Evolutionary conservation across 2,797 vertebrate species (phyloP).

Genomic region (Melanogrammus aeglefinus): DNA sequence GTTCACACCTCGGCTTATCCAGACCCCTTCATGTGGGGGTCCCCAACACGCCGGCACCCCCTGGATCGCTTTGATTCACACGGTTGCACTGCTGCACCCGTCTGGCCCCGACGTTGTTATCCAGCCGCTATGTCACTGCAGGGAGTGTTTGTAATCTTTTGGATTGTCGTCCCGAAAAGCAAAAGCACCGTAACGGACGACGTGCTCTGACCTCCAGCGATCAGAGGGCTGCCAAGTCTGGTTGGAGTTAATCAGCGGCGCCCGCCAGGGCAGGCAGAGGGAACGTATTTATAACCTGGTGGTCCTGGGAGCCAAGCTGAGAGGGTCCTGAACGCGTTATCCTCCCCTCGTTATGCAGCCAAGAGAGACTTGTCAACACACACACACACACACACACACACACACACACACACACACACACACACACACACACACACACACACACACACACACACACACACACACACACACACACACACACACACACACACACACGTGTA

Average conservation of each 20-base stretch:
- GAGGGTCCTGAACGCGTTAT: background rate
- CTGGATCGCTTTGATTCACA: background rate
- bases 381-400: background rate
- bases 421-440: no score
- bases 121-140: conserved; percentile 12
- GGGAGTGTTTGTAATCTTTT: conserved; percentile 11
- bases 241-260: conserved; percentile 4
- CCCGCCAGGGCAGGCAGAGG: background rate
- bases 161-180: conserved; percentile 15
- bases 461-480: no score
- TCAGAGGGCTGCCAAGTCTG: background rate
- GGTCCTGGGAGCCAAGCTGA: background rate
- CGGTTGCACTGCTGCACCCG: background rate
- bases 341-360: background rate
- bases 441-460: no score
- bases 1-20: background rate
- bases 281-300: background rate
- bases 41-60: background rate
- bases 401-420: no score
- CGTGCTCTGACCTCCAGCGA: background rate
- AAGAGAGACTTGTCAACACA: background rate
- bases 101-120: conserved; percentile 11
- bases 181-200: background rate
- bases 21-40: background rate
- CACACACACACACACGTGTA: background rate